Conservation (phyloP, 2,797 vertebrate genomes). For the Vultur gryphus region DNA sequence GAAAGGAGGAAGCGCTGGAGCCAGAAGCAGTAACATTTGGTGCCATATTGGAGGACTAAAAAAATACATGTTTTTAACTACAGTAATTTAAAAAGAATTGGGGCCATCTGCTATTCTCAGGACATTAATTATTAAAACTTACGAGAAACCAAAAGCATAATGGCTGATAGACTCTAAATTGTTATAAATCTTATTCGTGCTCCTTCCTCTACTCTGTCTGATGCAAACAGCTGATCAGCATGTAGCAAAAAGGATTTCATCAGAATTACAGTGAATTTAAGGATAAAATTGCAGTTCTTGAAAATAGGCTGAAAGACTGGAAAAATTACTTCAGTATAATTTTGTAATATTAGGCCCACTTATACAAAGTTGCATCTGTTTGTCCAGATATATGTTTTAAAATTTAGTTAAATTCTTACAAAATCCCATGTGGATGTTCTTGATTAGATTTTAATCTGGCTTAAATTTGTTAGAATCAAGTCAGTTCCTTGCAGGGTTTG, state of each 20-base stretch:
- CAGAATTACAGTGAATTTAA: neutral
- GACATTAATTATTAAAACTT: constrained; percentile 52
- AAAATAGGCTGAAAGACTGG: neutral
- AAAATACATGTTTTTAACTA: neutral
- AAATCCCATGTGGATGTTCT: neutral
- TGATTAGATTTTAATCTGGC: neutral
- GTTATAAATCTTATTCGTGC: neutral
- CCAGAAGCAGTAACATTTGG: constrained; percentile 30
- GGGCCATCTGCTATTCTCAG: constrained; percentile 12
- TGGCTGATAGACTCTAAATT: neutral
- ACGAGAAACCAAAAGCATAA: neutral
- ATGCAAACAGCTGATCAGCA: neutral
- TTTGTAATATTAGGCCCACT: neutral
- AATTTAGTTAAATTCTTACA: neutral
- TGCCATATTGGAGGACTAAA: neutral
- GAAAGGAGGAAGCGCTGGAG: neutral
- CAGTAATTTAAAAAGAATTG: constrained; percentile 15
- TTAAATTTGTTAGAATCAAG: constrained; percentile 12
- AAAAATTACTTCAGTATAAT: neutral
- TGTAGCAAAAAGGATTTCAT: neutral
- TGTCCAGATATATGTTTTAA: neutral
- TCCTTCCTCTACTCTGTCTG: neutral
- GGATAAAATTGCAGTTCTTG: neutral
- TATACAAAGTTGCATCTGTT: neutral
- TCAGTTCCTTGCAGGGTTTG: neutral